A percentile compares a stretch with the other conserved stretches of the same genome.
These are phyloP conservation scores for Bicyclus anynana DNA, from an alignment of 1,140 invertebrate species.

Conservation along the genomic window DNA sequence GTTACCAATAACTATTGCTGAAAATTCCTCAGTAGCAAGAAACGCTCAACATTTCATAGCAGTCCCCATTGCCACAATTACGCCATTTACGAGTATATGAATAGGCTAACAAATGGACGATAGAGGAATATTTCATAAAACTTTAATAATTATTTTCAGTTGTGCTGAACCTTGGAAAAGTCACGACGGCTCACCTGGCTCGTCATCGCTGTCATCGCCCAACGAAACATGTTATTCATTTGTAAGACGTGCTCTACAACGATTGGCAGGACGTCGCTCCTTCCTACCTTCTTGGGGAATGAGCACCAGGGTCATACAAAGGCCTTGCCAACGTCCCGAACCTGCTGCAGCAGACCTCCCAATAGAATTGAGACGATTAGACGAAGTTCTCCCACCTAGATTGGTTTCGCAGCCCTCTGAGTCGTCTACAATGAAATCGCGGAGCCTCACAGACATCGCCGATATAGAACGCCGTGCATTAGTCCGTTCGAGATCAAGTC, in stretches of 20 bases:
- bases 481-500: constrained; percentile 85
- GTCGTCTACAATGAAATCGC: constrained; percentile 82
- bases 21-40: too few species aligned
- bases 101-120: too few species aligned
- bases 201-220: constrained; percentile 91
- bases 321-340: constrained; percentile 76
- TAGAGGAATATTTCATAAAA: too few species aligned
- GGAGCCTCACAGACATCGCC: constrained; percentile 88
- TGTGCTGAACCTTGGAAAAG: constrained; percentile 58
- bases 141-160: constrained; percentile 30
- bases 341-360: constrained; percentile 82
- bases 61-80: background rate
- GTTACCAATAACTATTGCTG: too few species aligned
- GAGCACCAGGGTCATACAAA: constrained; percentile 75
- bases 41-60: too few species aligned
- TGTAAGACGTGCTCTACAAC: constrained; percentile 91
- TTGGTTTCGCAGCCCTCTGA: constrained; percentile 75
- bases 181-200: constrained; percentile 83
- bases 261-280: constrained; percentile 88
- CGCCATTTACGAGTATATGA: too few species aligned
- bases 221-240: constrained; percentile 97
- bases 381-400: constrained; percentile 80
- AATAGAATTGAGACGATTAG: constrained; percentile 91
- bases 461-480: constrained; percentile 83
- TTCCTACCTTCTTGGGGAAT: constrained; percentile 88